phyloP scores from a whole-genome alignment of 1,140 invertebrate species.

The Pectinophora gossypiella region DNA sequence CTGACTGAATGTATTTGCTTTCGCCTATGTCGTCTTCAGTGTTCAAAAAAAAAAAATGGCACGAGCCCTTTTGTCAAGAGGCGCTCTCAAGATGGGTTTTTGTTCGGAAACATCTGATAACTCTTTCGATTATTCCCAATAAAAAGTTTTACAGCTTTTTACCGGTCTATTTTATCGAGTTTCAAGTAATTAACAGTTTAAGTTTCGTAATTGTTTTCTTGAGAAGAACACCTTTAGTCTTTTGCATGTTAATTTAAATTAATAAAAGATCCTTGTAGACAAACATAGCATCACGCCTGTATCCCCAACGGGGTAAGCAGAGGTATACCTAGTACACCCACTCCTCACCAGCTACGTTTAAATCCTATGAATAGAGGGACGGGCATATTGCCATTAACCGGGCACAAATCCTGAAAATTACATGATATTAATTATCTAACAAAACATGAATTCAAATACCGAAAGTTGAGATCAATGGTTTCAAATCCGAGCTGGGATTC shows the following conservation, averaged over 20 bases:
- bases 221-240: background rate
- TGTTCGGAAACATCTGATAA: background rate
- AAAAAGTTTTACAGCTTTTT: background rate
- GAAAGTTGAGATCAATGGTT: too few species aligned
- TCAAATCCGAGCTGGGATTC: too few species aligned
- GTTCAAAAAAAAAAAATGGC: slow-evolving; percentile 56
- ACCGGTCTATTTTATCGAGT: background rate
- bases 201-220: background rate
- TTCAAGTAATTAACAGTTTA: background rate
- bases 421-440: too few species aligned
- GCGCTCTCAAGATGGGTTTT: background rate
- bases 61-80: slow-evolving; percentile 48
- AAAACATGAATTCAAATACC: too few species aligned
- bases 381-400: too few species aligned
- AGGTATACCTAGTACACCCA: too few species aligned
- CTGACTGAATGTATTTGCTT: slow-evolving; percentile 64
- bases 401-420: too few species aligned
- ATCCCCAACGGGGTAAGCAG: too few species aligned
- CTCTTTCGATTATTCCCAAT: background rate
- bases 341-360: too few species aligned
- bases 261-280: too few species aligned
- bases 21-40: slow-evolving; percentile 59
- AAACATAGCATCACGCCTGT: too few species aligned
- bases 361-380: too few species aligned
- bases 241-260: background rate